Evolutionary conservation across 2,797 vertebrate species (phyloP).

Genomic region (Gallinago solitaria): DNA sequence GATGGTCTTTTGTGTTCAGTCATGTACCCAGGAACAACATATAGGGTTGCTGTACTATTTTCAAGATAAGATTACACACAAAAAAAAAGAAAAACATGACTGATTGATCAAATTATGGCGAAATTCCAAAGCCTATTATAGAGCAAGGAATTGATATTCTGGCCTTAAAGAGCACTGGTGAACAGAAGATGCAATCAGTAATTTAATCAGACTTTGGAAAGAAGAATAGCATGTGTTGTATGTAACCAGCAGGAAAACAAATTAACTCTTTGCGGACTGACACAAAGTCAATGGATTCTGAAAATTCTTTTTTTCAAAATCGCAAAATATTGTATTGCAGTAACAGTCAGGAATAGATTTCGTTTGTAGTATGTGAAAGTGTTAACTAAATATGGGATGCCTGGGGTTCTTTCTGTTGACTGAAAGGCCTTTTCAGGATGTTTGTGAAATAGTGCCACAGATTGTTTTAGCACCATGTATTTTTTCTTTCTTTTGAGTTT

Average conservation of each 20-base stretch:
- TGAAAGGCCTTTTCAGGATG: background rate
- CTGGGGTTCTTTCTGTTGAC: background rate
- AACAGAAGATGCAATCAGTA: conserved; percentile 15
- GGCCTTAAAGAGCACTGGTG: background rate
- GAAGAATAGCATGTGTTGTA: background rate
- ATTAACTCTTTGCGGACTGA: conserved; percentile 5
- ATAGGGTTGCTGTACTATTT: background rate
- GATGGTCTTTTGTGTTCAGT: background rate
- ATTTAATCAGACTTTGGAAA: conserved; percentile 12
- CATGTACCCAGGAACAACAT: background rate
- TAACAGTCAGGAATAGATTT: background rate
- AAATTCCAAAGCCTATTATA: background rate
- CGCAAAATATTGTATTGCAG: background rate
- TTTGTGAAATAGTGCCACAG: background rate
- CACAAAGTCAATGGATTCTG: background rate
- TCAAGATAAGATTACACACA: background rate
- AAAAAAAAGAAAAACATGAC: background rate
- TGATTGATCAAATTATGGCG: background rate
- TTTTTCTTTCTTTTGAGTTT: background rate
- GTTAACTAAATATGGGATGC: background rate
- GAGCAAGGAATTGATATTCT: background rate
- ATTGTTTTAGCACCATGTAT: background rate
- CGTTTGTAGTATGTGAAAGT: background rate
- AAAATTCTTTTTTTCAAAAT: background rate
- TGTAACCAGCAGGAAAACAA: background rate